A percentile compares a stretch with the other conserved stretches of the same genome.
Evolutionary conservation across 2,113 vertebrate genomes (phyloP).

Genomic region (Melanocharis versteri): DNA sequence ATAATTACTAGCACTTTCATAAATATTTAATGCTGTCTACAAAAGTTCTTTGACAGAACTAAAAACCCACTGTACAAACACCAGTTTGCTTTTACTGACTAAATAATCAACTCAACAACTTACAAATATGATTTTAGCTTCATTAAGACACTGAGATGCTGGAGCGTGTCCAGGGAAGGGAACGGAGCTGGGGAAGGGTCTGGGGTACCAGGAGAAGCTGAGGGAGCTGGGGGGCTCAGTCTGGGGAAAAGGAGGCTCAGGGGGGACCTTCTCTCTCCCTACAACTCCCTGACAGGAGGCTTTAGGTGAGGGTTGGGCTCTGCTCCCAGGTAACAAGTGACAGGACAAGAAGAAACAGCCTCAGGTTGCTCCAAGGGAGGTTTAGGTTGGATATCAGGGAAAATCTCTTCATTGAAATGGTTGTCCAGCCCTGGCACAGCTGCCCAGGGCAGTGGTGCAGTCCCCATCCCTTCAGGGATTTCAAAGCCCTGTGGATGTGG

Average conservation of each 20-base stretch:
- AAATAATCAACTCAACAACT: neutral
- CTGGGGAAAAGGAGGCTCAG: neutral
- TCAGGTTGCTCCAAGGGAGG: neutral
- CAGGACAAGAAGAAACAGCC: neutral
- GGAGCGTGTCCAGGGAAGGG: neutral
- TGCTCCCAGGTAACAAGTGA: neutral
- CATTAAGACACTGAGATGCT: neutral
- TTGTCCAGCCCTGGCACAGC: neutral
- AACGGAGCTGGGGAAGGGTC: neutral
- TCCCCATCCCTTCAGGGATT: neutral
- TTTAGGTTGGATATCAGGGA: neutral
- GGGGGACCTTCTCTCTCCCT: neutral
- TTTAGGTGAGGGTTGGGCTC: neutral
- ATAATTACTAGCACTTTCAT: constrained; percentile 13
- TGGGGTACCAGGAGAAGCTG: neutral
- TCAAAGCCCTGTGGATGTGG: neutral
- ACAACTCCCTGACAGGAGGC: neutral
- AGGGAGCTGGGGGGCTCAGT: neutral
- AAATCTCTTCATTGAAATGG: neutral
- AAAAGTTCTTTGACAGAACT: constrained; percentile 9
- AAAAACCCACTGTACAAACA: neutral
- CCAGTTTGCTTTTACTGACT: neutral
- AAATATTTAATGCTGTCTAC: constrained; percentile 23
- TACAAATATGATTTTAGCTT: neutral
- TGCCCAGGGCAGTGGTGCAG: neutral